phyloP scores from a whole-genome alignment of 2,113 vertebrate genomes.

The Dromas ardeola region DNA sequence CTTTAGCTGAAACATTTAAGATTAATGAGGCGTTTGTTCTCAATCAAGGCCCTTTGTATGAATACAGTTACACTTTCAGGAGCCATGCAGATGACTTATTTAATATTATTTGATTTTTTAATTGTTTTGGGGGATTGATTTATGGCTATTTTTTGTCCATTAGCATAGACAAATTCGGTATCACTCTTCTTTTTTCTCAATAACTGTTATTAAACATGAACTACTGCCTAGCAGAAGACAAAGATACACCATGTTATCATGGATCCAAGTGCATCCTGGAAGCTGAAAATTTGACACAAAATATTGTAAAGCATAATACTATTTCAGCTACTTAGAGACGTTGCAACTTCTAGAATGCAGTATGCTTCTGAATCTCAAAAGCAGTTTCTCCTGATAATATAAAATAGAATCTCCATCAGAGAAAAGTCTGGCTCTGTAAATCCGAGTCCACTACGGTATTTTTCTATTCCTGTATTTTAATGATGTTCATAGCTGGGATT shows the following conservation, averaged over 20 bases:
- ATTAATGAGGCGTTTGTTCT: constrained; percentile 73
- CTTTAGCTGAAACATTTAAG: constrained; percentile 51
- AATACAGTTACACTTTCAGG: constrained; percentile 56
- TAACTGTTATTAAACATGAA: neutral
- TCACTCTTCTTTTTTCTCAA: neutral
- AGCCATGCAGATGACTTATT: constrained; percentile 42
- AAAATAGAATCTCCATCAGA: neutral
- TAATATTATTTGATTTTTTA: neutral
- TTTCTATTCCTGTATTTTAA: neutral
- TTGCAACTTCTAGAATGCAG: neutral
- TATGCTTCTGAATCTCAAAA: neutral
- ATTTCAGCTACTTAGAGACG: neutral
- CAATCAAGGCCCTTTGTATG: constrained; percentile 66
- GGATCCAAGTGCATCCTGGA: neutral
- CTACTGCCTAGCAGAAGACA: neutral
- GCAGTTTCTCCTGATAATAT: neutral
- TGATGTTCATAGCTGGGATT: neutral
- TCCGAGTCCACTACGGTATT: neutral
- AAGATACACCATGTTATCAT: neutral
- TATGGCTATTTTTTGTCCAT: neutral
- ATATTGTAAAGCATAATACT: neutral
- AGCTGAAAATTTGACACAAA: neutral
- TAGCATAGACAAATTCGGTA: neutral
- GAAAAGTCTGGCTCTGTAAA: neutral
- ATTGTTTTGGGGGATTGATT: neutral